A percentile compares a stretch with the other conserved stretches of the same genome.
Evolutionary conservation across 2,888 invertebrate genomes (phyloP).

Genomic region (Scaptomyza cyrtandrae): DNA sequence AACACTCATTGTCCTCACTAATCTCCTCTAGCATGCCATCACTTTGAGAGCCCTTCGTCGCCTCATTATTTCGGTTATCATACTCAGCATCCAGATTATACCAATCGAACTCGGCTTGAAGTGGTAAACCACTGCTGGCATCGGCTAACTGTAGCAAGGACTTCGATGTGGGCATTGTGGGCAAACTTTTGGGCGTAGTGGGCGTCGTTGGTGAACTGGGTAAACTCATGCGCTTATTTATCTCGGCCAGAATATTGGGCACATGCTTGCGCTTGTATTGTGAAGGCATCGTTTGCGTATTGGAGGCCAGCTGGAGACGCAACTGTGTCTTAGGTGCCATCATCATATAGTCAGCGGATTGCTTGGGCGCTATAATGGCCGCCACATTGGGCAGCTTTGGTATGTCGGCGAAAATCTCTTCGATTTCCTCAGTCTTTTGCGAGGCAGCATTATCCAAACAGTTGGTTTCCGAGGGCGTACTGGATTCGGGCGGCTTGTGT

Average conservation of each 20-base stretch:
- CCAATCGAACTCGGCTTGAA: slow-evolving; percentile 85
- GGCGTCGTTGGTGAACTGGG: slow-evolving; percentile 76
- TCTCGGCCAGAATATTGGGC: slow-evolving; percentile 83
- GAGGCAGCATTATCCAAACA: slow-evolving; percentile 58
- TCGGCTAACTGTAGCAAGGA: slow-evolving; percentile 52
- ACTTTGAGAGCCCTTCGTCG: slow-evolving; percentile 40
- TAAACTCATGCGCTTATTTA: slow-evolving; percentile 81
- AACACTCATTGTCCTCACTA: slow-evolving; percentile 75
- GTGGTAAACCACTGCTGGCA: slow-evolving; percentile 69
- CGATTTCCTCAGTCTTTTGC: slow-evolving; percentile 83
- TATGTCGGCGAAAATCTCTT: slow-evolving; percentile 86
- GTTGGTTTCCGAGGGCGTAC: slow-evolving; percentile 58
- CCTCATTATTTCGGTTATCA: slow-evolving; percentile 66
- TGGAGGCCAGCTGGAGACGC: slow-evolving; percentile 55
- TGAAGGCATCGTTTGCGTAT: slow-evolving; percentile 42
- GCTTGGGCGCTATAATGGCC: slow-evolving; percentile 89
- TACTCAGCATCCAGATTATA: slow-evolving; percentile 84
- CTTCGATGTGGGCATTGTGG: slow-evolving; percentile 53
- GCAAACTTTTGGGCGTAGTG: slow-evolving; percentile 54
- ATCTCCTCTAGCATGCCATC: slow-evolving; percentile 73
- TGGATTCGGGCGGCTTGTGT: slow-evolving; percentile 76
- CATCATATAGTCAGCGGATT: slow-evolving; percentile 56
- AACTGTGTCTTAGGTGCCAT: slow-evolving; percentile 52
- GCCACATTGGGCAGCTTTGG: slow-evolving; percentile 91
- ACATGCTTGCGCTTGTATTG: slow-evolving; percentile 82